Conservation (phyloP, 2,113 vertebrate genomes). For the Blennius ocellaris region DNA sequence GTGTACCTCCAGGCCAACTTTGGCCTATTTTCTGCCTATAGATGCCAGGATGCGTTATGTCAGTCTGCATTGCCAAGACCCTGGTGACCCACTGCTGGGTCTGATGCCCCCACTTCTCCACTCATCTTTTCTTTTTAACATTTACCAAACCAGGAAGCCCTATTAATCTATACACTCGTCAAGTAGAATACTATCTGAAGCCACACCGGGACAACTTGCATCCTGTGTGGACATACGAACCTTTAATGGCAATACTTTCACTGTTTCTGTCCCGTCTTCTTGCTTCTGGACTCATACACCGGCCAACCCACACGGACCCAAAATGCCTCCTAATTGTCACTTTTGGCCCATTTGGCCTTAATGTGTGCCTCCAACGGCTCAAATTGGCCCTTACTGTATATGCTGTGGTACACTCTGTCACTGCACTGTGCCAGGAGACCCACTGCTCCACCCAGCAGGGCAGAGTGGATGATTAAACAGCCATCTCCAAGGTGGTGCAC, state of each 20-base stretch:
- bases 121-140: conserved; percentile 22
- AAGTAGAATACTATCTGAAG: conserved; percentile 8
- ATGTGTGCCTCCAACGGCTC: conserved; percentile 5
- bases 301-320: neutral
- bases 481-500: conserved; percentile 57
- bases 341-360: conserved; percentile 35
- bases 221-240: neutral
- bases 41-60: conserved; percentile 50
- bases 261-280: neutral
- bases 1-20: conserved; percentile 18
- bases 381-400: conserved; percentile 36
- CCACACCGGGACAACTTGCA: neutral
- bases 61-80: conserved; percentile 35
- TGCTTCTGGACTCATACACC: neutral
- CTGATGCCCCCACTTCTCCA: neutral
- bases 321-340: conserved; percentile 21
- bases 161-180: conserved; percentile 2
- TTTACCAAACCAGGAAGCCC: conserved; percentile 19
- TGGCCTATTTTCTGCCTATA: conserved; percentile 42
- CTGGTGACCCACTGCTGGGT: conserved; percentile 31
- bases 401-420: conserved; percentile 30
- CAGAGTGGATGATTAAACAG: conserved; percentile 67
- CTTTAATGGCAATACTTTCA: neutral
- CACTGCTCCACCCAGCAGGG: conserved; percentile 52
- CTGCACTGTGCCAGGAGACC: conserved; percentile 60